These are phyloP conservation scores for Bruchidius siliquastri DNA, from an alignment of 2,888 invertebrate genomes.

Conservation along the genomic window DNA sequence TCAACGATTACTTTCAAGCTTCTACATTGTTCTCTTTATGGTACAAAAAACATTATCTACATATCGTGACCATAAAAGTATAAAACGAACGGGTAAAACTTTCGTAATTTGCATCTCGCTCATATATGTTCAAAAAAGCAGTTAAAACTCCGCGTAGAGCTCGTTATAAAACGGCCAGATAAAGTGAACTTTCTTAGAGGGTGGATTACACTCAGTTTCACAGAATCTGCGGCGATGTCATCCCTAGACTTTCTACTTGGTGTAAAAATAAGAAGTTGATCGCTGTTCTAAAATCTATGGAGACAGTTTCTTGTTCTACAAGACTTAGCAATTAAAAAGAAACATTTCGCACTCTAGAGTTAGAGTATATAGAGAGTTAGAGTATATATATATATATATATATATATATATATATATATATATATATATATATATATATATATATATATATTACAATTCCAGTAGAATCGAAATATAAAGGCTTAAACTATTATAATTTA, in stretches of 20 bases:
- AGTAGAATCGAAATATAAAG: too few relatives aligned
- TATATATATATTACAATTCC: too few relatives aligned
- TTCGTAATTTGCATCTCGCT: background rate
- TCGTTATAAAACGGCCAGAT: slow-evolving; percentile 11
- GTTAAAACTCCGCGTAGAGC: slow-evolving; percentile 1
- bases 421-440: too few relatives aligned
- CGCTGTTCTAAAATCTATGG: too few relatives aligned
- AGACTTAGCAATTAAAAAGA: too few relatives aligned
- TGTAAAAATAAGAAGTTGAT: background rate
- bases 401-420: too few relatives aligned
- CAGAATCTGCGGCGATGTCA: background rate
- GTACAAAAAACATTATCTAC: background rate
- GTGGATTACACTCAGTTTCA: background rate
- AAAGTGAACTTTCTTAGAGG: slow-evolving; percentile 3
- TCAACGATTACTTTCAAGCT: background rate
- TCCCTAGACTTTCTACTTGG: background rate
- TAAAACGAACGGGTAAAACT: background rate
- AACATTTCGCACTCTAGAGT: too few relatives aligned
- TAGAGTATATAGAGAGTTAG: too few relatives aligned
- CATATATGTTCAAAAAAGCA: background rate
- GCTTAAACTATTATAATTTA: too few relatives aligned
- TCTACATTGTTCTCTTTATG: background rate
- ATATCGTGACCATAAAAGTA: background rate
- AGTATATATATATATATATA: too few relatives aligned
- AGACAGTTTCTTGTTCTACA: too few relatives aligned